Evolutionary conservation across 2,888 invertebrate species (phyloP).

Genomic region (Thecophora atra): DNA sequence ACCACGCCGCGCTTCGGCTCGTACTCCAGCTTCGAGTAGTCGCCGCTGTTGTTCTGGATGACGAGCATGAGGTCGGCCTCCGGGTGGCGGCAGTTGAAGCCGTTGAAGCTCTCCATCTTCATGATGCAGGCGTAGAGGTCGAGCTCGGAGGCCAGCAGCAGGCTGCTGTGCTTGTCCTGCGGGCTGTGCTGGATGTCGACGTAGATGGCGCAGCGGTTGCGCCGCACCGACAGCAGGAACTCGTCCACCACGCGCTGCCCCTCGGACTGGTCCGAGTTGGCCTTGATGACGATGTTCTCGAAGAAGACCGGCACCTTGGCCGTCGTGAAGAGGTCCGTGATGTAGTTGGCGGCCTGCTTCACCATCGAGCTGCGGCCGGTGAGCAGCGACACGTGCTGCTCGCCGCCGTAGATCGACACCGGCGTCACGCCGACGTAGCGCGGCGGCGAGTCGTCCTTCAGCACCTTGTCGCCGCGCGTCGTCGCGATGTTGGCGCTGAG

Average conservation of each 20-base stretch:
- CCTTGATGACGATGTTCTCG: constrained; percentile 47
- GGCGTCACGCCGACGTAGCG: constrained; percentile 44
- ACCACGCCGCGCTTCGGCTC: constrained; percentile 57
- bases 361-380: constrained; percentile 51
- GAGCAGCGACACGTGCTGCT: constrained; percentile 50
- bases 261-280: constrained; percentile 32
- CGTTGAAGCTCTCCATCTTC: constrained; percentile 50
- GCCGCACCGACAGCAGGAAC: constrained; percentile 52
- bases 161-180: constrained; percentile 46
- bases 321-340: constrained; percentile 48
- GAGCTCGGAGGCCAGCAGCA: constrained; percentile 50
- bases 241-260: constrained; percentile 38
- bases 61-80: constrained; percentile 52
- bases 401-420: constrained; percentile 53
- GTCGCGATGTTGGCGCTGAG: constrained; percentile 42
- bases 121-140: constrained; percentile 51
- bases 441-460: constrained; percentile 34
- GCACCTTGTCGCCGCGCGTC: constrained; percentile 50
- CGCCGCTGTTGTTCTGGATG: constrained; percentile 55
- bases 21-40: constrained; percentile 56
- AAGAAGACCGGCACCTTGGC: constrained; percentile 53
- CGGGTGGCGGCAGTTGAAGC: constrained; percentile 50
- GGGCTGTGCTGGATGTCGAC: constrained; percentile 50
- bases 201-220: constrained; percentile 53
- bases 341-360: constrained; percentile 50